Percentiles rank a stretch among this genome's conserved stretches.
Evolutionary conservation across 2,888 invertebrate species (phyloP).

Genomic region (Alviniconcha strummeri): DNA sequence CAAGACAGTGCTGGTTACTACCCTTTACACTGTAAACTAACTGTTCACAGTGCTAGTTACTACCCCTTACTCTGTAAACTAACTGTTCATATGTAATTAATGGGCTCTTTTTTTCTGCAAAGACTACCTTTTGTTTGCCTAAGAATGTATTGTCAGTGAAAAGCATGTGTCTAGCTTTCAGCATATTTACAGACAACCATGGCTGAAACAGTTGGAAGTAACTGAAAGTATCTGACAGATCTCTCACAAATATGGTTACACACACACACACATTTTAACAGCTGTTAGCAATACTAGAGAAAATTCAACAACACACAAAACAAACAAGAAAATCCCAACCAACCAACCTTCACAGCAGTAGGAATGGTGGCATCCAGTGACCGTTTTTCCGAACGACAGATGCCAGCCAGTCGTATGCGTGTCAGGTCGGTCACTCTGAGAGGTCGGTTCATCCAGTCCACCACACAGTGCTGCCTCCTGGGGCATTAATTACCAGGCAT

Average conservation of each 20-base stretch:
- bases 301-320: not conserved
- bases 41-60: no score
- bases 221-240: not conserved
- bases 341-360: constrained; percentile 52
- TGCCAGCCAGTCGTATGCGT: constrained; percentile 58
- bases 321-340: no score
- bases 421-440: constrained; percentile 53
- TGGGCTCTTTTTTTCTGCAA: no score
- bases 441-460: constrained; percentile 49
- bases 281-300: not conserved
- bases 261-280: not conserved
- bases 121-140: no score
- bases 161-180: no score
- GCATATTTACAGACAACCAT: no score
- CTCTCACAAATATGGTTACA: not conserved
- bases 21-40: no score
- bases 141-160: no score
- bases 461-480: constrained; percentile 42
- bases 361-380: constrained; percentile 60
- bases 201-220: no score
- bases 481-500: not conserved
- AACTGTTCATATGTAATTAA: no score
- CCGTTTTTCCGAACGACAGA: constrained; percentile 62
- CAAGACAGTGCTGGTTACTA: no score
- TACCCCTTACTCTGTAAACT: no score